Percentiles rank a stretch among this genome's conserved stretches.
Conservation (phyloP, 2,797 vertebrate species). For the Columba guinea region DNA sequence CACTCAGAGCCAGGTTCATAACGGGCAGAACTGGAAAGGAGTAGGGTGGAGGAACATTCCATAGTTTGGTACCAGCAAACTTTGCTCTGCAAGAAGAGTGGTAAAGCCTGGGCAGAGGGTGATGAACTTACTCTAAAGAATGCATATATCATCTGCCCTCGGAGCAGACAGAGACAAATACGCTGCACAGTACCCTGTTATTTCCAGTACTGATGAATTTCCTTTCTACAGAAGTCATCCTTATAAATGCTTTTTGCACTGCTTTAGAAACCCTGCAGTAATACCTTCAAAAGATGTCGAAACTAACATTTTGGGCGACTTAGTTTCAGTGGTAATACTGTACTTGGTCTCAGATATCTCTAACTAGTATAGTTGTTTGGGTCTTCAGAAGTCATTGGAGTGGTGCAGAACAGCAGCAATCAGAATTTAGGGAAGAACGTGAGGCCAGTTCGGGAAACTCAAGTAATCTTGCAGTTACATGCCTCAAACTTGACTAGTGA, state of each 20-base stretch:
- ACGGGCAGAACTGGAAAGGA: neutral
- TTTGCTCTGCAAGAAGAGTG: neutral
- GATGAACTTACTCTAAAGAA: neutral
- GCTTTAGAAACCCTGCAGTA: neutral
- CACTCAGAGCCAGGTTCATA: neutral
- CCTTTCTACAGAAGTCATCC: neutral
- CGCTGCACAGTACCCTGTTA: neutral
- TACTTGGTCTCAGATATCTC: neutral
- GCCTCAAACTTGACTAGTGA: neutral
- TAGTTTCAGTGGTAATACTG: neutral
- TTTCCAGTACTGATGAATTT: neutral
- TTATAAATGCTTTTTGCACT: neutral
- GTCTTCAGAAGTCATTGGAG: neutral
- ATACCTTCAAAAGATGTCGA: neutral
- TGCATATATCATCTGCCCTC: neutral
- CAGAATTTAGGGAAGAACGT: neutral
- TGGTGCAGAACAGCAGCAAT: neutral
- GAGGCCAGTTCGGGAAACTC: neutral
- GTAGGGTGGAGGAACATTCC: neutral
- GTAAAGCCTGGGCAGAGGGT: neutral
- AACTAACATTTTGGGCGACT: neutral
- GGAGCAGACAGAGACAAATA: neutral
- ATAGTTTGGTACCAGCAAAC: neutral
- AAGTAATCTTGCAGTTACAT: neutral
- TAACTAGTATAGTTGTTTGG: neutral